These are phyloP conservation scores for Schizopygopsis pylzovi DNA, from an alignment of 2,797 vertebrate species.

Conservation along the genomic window DNA sequence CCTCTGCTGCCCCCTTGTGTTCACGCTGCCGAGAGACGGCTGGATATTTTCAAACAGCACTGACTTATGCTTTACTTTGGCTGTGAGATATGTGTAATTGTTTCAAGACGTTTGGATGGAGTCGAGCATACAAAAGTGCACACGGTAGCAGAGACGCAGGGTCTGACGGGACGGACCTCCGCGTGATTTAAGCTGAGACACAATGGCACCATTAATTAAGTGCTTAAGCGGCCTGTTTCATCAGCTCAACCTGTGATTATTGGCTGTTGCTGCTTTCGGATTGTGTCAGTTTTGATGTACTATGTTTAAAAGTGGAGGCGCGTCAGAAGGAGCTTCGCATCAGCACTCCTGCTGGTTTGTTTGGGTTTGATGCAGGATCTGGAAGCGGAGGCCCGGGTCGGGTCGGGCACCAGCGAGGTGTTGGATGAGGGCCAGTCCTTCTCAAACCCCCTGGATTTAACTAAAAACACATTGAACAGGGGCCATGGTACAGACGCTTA, in stretches of 20 bases:
- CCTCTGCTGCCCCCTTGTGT: conserved; percentile 69
- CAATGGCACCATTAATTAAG: conserved; percentile 48
- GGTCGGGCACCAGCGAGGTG: conserved; percentile 56
- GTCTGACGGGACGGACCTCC: conserved; percentile 36
- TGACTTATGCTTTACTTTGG: conserved; percentile 62
- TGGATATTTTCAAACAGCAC: conserved; percentile 54
- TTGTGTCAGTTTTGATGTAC: conserved; percentile 34
- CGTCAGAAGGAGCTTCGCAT: conserved; percentile 49
- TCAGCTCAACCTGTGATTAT: conserved; percentile 38
- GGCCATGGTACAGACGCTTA: conserved; percentile 40
- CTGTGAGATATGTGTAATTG: conserved; percentile 62
- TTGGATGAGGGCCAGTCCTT: conserved; percentile 49
- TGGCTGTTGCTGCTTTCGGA: conserved; percentile 23
- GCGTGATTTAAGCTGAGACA: conserved; percentile 32
- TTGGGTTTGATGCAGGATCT: conserved; percentile 64
- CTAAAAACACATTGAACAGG: conserved; percentile 57
- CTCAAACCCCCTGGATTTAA: conserved; percentile 57
- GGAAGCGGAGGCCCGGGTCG: conserved; percentile 58
- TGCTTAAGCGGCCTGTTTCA: conserved; percentile 29
- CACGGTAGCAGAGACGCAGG: conserved; percentile 39
- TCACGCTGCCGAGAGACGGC: neutral
- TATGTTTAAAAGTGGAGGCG: conserved; percentile 38
- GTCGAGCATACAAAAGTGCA: conserved; percentile 50
- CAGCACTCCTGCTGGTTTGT: conserved; percentile 60
- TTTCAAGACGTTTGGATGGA: conserved; percentile 62